Evolutionary conservation across 2,888 invertebrate genomes (phyloP).

Genomic region (Acronicta alni): DNA sequence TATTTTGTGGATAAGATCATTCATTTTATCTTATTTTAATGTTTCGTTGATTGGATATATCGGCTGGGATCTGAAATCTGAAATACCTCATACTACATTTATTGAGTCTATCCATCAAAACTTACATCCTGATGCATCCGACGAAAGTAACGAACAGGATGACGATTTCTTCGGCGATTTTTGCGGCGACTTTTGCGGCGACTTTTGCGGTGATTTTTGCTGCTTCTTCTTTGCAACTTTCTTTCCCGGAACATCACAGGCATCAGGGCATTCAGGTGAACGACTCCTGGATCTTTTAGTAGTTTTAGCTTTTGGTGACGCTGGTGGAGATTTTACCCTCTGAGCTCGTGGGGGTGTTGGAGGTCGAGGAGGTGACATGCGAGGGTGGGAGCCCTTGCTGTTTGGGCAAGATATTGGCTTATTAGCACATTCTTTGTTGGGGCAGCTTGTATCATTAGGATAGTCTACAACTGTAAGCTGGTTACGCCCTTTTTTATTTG

Average conservation of each 20-base stretch:
- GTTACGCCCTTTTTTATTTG: slow-evolving; percentile 3
- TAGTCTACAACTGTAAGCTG: no score
- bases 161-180: background rate
- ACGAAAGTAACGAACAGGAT: slow-evolving; percentile 1
- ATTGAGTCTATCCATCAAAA: background rate
- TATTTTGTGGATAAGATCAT: no score
- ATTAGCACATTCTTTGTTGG: background rate
- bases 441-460: background rate
- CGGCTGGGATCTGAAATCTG: no score
- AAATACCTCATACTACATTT: no score
- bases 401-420: background rate
- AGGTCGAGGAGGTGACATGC: background rate
- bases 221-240: background rate
- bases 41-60: no score
- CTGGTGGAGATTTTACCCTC: background rate
- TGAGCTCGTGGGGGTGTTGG: background rate
- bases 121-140: slow-evolving; percentile 1
- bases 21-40: no score
- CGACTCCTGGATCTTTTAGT: background rate
- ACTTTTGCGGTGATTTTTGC: background rate
- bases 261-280: background rate
- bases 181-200: no score
- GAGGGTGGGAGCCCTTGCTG: background rate
- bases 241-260: background rate
- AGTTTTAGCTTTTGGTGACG: background rate